Conservation (phyloP, 2,888 invertebrate species). For the Sepioteuthis lessoniana region DNA sequence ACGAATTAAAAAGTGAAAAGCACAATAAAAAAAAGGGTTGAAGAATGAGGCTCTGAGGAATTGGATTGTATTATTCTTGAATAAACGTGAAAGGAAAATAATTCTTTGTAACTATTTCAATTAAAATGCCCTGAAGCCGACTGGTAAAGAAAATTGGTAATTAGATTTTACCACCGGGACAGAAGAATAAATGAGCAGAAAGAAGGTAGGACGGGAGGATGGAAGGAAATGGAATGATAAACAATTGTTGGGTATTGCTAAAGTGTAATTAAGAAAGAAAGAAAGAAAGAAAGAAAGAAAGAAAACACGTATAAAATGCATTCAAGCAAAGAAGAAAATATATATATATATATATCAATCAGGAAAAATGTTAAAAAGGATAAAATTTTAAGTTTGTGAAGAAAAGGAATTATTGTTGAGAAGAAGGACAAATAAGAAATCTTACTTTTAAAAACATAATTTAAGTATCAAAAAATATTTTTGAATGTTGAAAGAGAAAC, state of each 20-base stretch:
- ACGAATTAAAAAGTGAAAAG: neutral
- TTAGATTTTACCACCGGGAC: neutral
- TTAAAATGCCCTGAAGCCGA: neutral
- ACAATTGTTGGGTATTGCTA: neutral
- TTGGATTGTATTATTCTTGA: neutral
- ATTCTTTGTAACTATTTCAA: neutral
- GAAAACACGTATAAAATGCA: too few relatives aligned
- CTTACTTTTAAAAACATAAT: too few relatives aligned
- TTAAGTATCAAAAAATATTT: too few relatives aligned
- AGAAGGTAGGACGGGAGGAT: neutral
- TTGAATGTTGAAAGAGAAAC: too few relatives aligned
- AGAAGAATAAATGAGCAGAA: neutral
- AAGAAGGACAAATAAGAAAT: too few relatives aligned
- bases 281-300: too few relatives aligned
- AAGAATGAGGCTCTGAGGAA: neutral
- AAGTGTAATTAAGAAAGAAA: neutral
- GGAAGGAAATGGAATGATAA: neutral
- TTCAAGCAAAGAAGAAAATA: too few relatives aligned
- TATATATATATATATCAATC: too few relatives aligned
- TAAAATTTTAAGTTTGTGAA: too few relatives aligned
- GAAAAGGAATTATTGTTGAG: too few relatives aligned
- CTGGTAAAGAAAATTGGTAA: neutral
- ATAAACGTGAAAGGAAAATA: neutral
- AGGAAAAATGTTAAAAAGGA: too few relatives aligned
- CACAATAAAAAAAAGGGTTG: neutral